phyloP scores from a whole-genome alignment of 2,888 invertebrate genomes.

The Tetragonula carbonaria region DNA sequence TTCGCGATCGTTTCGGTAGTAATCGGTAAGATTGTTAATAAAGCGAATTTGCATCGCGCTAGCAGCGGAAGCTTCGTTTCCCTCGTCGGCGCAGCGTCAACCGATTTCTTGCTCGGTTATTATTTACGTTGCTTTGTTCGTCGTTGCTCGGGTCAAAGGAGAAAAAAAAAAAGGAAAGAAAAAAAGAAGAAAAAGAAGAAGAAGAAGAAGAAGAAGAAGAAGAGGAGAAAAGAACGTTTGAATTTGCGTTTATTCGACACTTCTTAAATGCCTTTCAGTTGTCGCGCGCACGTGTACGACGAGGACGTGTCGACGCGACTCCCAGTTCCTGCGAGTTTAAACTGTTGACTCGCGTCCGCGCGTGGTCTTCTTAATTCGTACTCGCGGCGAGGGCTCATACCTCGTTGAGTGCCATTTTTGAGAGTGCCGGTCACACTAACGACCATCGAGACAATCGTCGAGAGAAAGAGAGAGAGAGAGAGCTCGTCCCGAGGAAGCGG shows the following conservation, averaged over 20 bases:
- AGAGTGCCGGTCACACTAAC: not conserved
- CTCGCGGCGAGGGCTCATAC: not conserved
- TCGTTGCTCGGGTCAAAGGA: conserved; percentile 1
- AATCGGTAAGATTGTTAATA: conserved; percentile 3
- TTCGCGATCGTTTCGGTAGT: not conserved
- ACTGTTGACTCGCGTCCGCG: conserved; percentile 32
- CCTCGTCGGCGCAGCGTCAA: not conserved
- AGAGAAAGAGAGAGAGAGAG: too few species aligned
- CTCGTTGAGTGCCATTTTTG: not conserved
- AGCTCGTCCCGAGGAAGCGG: not conserved
- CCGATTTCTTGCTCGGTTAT: not conserved
- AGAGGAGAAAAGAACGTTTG: not conserved
- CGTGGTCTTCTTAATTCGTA: not conserved
- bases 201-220: too few species aligned
- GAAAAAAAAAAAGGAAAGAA: not conserved
- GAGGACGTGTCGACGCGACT: conserved; percentile 34
- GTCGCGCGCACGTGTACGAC: conserved; percentile 37
- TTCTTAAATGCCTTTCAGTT: conserved; percentile 40
- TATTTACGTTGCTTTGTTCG: not conserved
- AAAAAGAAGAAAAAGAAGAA: too few species aligned
- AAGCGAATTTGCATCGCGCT: not conserved
- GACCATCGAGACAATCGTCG: not conserved
- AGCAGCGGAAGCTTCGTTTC: not conserved
- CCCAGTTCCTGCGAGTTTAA: conserved; percentile 29
- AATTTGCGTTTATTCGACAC: conserved; percentile 19